Evolutionary conservation across 2,113 vertebrate species (phyloP), one percentile per base, ranked within the genome.

Genomic region (Isurus oxyrinchus): DNA sequence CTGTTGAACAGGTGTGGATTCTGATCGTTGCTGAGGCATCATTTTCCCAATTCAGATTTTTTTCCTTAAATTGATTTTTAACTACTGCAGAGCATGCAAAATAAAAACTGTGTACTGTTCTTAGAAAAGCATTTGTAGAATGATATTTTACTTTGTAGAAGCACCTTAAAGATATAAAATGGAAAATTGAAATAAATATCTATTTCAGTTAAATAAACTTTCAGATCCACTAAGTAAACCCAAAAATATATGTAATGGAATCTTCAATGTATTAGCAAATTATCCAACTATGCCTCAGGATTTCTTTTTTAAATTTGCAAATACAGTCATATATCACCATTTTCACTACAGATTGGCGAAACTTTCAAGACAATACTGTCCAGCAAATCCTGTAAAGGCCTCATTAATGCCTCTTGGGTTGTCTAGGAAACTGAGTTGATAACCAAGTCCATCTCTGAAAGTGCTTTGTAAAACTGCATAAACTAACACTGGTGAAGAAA

Each of bases 131-230:
- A 31, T 72, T 95, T 53, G 14, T 72, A 49, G 44, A 72, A 72
- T 66, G 49, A 95, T 66, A 31, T 95, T 95, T 69, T 95, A 95
- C 94, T 95, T 72, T 72, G 66, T 72, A 72, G 66, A 35, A 72
- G 49, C 49, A 94, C 16, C 90, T 55, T 95, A 55, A 91, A 72
- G 40, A 72, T 72, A 72, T 27, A 55, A 3, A 55, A 72, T 72
- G 23, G 25, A 72, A 95, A 53, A 55, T 53, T 55, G 27, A 21
- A 95, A 95, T 55, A 91, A 91, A 59, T 91, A 91, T 13, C 27
- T 16, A 57, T 11, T 59, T 59, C 66, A 27, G 63, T 53, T 95
- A 95, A 13, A 27, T 31, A 66, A 94, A 66, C 21, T 23, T 94
- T 67, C 19, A 90, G 93, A 44, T 63, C 14, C 25, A 94, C 16